Conservation (phyloP, 2,113 vertebrate genomes). For the Cettia cetti region DNA sequence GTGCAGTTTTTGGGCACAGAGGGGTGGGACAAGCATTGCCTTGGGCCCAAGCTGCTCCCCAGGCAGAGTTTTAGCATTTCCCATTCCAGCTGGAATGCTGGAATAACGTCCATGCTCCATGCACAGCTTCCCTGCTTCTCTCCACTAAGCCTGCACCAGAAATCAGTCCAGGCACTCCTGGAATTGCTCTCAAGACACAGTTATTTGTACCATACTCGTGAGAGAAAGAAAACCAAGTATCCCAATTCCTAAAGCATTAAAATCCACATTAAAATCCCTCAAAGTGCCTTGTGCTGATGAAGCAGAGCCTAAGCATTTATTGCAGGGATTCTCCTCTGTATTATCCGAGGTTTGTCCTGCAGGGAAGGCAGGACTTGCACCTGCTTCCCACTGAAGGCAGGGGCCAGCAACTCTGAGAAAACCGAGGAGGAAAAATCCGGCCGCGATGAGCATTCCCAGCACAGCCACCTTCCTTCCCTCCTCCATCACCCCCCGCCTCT, state of each 20-base stretch:
- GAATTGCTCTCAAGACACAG: not conserved
- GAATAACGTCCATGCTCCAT: rapidly evolving
- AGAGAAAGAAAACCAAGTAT: not conserved
- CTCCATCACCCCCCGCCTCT: not conserved
- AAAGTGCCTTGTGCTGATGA: not conserved
- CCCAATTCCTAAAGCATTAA: not conserved
- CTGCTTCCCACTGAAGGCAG: not conserved
- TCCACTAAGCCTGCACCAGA: not conserved
- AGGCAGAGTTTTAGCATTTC: not conserved
- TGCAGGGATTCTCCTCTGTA: not conserved
- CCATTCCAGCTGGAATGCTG: not conserved
- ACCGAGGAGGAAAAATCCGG: not conserved
- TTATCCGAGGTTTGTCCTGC: not conserved
- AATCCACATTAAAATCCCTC: not conserved
- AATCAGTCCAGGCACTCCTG: not conserved
- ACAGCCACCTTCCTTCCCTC: not conserved
- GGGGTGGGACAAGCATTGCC: not conserved
- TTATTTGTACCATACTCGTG: rapidly evolving
- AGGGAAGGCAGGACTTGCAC: not conserved
- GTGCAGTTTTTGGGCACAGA: not conserved
- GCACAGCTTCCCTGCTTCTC: not conserved
- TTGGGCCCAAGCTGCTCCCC: not conserved
- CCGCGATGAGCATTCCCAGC: rapidly evolving
- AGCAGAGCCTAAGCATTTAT: not conserved
- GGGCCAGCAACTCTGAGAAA: not conserved